Base-by-base conservation (phyloP, 2,888 invertebrate genomes). In the Polydrusus cervinus region DNA sequence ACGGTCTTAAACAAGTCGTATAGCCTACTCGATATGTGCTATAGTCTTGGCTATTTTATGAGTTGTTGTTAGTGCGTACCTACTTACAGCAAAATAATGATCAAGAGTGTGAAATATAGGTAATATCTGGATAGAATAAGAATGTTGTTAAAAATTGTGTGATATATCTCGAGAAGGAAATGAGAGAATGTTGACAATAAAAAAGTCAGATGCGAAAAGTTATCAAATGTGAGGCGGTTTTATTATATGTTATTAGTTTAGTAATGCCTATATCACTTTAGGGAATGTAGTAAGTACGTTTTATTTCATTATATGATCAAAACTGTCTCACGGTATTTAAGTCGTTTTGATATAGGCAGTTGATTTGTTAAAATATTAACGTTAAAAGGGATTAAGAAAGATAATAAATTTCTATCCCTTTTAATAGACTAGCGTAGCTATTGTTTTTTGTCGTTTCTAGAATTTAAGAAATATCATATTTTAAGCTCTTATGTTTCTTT, bases 1-100 rank as follows among this genome's bases (percentile, higher is more conserved):
- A 83, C 83, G 83, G 84, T 84, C 83, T 82, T 76, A 43, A 18
- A 38, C 43, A 57, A 71, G 57, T 67, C 34, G 43, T 72, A 47
- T 72, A 72, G 57, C 61, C 49, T 34, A 51, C 13, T 60, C 68
- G 34, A 53, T 68, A n/a, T 16, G 51, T 38, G 70, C 51, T 70
- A 62, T 62, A 68, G 49, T 53, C 20, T 62, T 71, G 64, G 60
- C 49, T 69, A 64, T 74, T 64, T 30, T 64, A 61, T 69, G 47
- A 53, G 49, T 61, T 69, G 62, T 62, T 61, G 70, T 62, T 40
- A 45, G 40, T 64, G 16, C 43, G 47, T 74, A 66, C 43, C 16
- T 55, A 71, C 43, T 30, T 55, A 71, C 62, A 38, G 61, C 62
- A 67, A 61, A 47, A 34, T 49, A 47, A 34, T 67, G 60, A 65